Evolutionary conservation across 2,113 vertebrate genomes (phyloP).

Genomic region (Salminus brasiliensis): DNA sequence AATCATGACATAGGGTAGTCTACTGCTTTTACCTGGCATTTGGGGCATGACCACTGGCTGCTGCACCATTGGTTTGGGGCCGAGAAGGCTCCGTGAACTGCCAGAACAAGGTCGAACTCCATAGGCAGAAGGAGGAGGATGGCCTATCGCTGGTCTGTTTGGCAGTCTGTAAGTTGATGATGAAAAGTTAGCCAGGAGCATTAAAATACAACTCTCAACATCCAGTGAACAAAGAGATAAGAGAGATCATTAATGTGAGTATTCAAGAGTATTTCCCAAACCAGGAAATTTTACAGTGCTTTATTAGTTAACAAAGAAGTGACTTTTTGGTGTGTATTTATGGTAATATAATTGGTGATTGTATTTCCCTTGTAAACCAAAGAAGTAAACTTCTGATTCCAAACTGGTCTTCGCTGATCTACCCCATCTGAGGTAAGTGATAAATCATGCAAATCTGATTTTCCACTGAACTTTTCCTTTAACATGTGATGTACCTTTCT

Average conservation of each 20-base stretch:
- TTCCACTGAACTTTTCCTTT: too few species aligned
- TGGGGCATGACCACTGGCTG: conserved; percentile 81
- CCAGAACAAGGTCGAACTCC: conserved; percentile 75
- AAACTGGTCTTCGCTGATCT: too few species aligned
- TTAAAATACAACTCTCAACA: neutral
- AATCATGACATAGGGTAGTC: neutral
- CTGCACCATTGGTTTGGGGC: conserved; percentile 77
- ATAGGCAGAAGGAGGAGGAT: conserved; percentile 66
- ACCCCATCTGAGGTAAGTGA: too few species aligned
- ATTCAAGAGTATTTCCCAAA: too few species aligned
- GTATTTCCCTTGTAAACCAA: too few species aligned
- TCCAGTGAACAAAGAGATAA: too few species aligned
- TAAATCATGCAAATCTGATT: too few species aligned
- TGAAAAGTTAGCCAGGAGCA: neutral
- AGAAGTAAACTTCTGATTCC: too few species aligned
- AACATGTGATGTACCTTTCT: neutral
- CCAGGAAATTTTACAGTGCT: too few species aligned
- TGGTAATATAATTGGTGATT: too few species aligned
- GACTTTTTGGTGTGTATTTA: too few species aligned
- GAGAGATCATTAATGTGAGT: neutral
- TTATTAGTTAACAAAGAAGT: too few species aligned
- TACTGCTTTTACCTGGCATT: conserved; percentile 78
- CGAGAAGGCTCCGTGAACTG: conserved; percentile 68
- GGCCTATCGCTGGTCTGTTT: neutral
- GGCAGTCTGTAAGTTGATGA: neutral